Evolutionary conservation across 53 echinoderm and acorn worm genomes (phyloP).

Genomic region (Crossaster papposus): DNA sequence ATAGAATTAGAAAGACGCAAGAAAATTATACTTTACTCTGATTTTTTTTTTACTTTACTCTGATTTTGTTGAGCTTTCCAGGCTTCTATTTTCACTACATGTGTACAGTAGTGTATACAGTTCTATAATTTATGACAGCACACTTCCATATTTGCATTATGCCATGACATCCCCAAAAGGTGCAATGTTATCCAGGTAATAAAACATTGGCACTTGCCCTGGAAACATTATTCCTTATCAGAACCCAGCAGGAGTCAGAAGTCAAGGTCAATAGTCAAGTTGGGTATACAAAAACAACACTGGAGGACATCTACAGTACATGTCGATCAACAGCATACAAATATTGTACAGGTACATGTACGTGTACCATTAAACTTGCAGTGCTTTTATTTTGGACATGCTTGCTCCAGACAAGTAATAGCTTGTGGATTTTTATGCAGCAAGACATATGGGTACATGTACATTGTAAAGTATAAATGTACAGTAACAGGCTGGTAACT

Average conservation of each 20-base stretch:
- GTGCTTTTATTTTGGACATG: too few species aligned
- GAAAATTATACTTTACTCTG: too few species aligned
- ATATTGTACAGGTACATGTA: neutral
- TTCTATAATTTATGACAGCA: slow-evolving; percentile 19
- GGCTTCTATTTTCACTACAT: neutral
- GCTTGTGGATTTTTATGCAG: too few species aligned
- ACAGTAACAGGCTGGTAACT: too few species aligned
- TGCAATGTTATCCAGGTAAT: neutral
- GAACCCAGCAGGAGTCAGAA: slow-evolving; percentile 15
- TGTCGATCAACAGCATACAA: neutral
- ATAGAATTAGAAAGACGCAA: too few species aligned
- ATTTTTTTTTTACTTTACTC: too few species aligned
- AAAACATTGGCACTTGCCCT: neutral
- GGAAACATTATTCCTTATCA: neutral
- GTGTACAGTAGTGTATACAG: too few species aligned
- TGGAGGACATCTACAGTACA: neutral
- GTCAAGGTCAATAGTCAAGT: slow-evolving; percentile 41
- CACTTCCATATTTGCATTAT: neutral
- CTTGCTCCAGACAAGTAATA: too few species aligned
- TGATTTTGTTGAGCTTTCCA: neutral
- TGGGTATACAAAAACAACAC: neutral
- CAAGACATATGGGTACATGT: too few species aligned
- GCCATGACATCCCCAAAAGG: neutral
- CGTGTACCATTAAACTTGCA: too few species aligned
- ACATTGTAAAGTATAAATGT: too few species aligned